Conservation (phyloP, 2,797 vertebrate species). For the Trachurus trachurus region DNA sequence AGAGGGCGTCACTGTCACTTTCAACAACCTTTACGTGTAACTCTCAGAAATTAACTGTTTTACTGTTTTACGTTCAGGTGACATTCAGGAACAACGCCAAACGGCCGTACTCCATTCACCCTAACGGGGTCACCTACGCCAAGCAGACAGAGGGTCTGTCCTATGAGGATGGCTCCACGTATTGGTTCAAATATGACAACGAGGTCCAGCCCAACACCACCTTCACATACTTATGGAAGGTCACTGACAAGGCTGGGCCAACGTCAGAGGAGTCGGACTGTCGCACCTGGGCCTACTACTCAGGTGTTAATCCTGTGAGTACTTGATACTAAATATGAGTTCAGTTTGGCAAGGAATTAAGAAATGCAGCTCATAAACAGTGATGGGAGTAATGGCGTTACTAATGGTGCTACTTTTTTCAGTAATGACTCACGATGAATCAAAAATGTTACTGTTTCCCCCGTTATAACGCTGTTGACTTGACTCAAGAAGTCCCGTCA, state of each 20-base stretch:
- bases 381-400: too few species aligned
- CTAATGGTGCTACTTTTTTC: too few species aligned
- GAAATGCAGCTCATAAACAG: background rate
- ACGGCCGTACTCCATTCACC: slow-evolving; percentile 92
- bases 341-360: background rate
- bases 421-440: too few species aligned
- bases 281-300: slow-evolving; percentile 95
- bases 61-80: slow-evolving; percentile 82
- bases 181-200: slow-evolving; percentile 91
- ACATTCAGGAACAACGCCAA: slow-evolving; percentile 93
- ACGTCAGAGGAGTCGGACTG: slow-evolving; percentile 85
- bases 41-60: background rate
- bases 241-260: slow-evolving; percentile 85
- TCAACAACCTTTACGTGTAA: background rate
- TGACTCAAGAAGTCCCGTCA: too few species aligned
- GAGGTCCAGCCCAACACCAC: slow-evolving; percentile 88
- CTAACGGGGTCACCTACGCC: slow-evolving; percentile 93
- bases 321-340: background rate
- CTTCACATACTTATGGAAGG: slow-evolving; percentile 93
- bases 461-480: too few species aligned
- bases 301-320: slow-evolving; percentile 93
- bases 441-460: too few species aligned
- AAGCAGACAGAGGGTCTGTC: slow-evolving; percentile 94
- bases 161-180: slow-evolving; percentile 91
- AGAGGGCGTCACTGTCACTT: background rate